Percentiles rank a stretch among this genome's conserved stretches.
Conservation (phyloP, 2,797 vertebrate genomes). For the Orestias chungarensis region DNA sequence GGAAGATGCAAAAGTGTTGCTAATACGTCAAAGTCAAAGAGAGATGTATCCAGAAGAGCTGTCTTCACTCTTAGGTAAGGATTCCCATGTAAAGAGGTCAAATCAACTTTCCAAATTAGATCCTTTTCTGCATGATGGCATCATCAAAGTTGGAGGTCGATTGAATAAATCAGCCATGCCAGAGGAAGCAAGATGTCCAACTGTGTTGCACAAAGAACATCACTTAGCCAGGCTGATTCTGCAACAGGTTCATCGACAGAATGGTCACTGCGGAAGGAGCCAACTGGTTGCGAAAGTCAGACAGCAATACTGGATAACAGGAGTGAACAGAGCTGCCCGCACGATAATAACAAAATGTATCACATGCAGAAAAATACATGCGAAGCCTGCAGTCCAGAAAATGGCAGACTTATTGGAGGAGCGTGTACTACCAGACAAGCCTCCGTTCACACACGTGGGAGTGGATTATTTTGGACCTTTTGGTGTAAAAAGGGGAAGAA, state of each 20-base stretch:
- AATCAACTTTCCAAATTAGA: neutral
- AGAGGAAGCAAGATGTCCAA: neutral
- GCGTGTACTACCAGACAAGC: too few species aligned
- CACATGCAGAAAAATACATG: too few species aligned
- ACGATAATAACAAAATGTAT: too few species aligned
- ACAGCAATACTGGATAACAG: too few species aligned
- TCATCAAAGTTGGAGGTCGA: neutral
- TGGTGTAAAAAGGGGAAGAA: too few species aligned
- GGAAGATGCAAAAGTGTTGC: neutral
- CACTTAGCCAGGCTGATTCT: neutral
- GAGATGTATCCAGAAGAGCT: neutral
- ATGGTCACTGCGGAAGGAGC: too few species aligned
- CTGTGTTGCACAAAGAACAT: neutral
- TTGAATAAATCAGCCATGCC: conserved; percentile 1
- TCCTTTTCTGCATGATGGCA: conserved; percentile 1
- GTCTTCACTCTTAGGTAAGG: neutral
- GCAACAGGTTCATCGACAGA: neutral
- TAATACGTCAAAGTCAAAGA: neutral
- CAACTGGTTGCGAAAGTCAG: too few species aligned
- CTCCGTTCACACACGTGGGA: too few species aligned
- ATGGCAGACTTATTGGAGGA: too few species aligned
- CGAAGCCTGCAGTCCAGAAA: too few species aligned
- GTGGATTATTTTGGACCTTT: too few species aligned
- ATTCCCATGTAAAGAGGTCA: neutral
- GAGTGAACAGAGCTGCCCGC: too few species aligned